Conservation (phyloP, 2,113 vertebrate genomes). For the Archilochus colubris region DNA sequence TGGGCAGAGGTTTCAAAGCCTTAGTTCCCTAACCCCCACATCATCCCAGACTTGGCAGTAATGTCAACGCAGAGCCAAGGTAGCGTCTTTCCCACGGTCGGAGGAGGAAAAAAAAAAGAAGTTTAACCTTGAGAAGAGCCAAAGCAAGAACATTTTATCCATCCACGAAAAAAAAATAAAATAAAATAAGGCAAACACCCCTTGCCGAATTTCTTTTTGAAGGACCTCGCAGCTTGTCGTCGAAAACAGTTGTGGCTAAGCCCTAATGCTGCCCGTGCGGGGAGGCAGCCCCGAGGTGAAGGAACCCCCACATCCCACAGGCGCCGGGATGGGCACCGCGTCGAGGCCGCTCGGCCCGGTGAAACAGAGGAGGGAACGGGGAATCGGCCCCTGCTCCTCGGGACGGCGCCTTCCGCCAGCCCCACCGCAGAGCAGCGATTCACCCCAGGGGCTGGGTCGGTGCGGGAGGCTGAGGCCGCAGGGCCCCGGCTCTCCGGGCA, state of each 20-base stretch:
- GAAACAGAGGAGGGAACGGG: neutral
- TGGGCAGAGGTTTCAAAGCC: constrained; percentile 45
- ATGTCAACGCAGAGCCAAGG: constrained; percentile 65
- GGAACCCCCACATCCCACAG: neutral
- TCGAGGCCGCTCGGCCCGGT: neutral
- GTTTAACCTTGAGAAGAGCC: constrained; percentile 67
- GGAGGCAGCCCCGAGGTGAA: neutral
- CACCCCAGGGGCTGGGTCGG: too few relatives aligned
- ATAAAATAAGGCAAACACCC: neutral
- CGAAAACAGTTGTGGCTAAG: neutral
- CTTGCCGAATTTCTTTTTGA: neutral
- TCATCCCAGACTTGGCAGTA: constrained; percentile 56
- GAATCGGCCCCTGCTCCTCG: neutral
- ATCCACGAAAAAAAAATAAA: neutral
- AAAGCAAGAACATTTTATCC: constrained; percentile 11
- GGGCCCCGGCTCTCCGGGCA: neutral
- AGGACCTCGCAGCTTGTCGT: neutral
- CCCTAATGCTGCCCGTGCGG: neutral
- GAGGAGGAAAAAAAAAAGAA: neutral
- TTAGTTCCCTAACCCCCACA: constrained; percentile 38
- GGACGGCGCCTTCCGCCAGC: neutral
- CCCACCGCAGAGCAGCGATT: neutral
- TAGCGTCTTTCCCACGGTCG: constrained; percentile 79
- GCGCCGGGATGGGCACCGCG: neutral
- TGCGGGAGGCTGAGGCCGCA: too few relatives aligned